These are phyloP conservation scores for Somateria mollissima DNA, from an alignment of 2,797 vertebrate species.

Conservation along the genomic window DNA sequence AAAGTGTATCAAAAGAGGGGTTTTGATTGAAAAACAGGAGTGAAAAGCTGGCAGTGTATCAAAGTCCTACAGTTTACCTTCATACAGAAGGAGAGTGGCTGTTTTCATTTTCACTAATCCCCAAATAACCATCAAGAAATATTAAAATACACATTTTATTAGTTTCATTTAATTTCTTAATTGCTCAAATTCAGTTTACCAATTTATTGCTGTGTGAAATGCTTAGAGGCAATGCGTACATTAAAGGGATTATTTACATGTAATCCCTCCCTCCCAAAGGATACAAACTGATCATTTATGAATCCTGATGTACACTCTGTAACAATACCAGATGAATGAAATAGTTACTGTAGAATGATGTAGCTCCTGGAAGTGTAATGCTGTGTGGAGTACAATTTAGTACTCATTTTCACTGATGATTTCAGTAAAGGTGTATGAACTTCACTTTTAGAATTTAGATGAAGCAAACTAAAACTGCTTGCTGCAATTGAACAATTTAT, in stretches of 20 bases:
- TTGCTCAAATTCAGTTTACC: constrained; percentile 90
- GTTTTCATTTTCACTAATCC: constrained; percentile 77
- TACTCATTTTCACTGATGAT: constrained; percentile 53
- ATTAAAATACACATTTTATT: constrained; percentile 84
- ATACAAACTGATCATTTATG: constrained; percentile 83
- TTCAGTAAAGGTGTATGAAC: constrained; percentile 45
- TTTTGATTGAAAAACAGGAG: constrained; percentile 39
- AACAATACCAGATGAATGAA: constrained; percentile 77
- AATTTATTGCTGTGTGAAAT: constrained; percentile 91
- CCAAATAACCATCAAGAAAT: constrained; percentile 82
- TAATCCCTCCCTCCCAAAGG: constrained; percentile 91
- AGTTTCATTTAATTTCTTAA: constrained; percentile 88
- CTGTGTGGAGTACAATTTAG: constrained; percentile 58
- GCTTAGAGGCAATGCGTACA: constrained; percentile 90
- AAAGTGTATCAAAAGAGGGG: constrained; percentile 48
- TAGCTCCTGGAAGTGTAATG: constrained; percentile 46
- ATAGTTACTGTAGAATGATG: constrained; percentile 69
- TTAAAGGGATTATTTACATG: constrained; percentile 95
- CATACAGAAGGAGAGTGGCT: constrained; percentile 41
- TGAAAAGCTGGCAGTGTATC: constrained; percentile 60
- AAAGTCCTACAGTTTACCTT: constrained; percentile 59
- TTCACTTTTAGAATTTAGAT: constrained; percentile 65
- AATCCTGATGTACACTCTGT: constrained; percentile 78
- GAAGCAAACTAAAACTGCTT: constrained; percentile 61
- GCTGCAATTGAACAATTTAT: constrained; percentile 27